Percentiles rank a stretch among this genome's conserved stretches.
Conservation (phyloP, 2,888 invertebrate species). For the Calameuta filiformis region DNA sequence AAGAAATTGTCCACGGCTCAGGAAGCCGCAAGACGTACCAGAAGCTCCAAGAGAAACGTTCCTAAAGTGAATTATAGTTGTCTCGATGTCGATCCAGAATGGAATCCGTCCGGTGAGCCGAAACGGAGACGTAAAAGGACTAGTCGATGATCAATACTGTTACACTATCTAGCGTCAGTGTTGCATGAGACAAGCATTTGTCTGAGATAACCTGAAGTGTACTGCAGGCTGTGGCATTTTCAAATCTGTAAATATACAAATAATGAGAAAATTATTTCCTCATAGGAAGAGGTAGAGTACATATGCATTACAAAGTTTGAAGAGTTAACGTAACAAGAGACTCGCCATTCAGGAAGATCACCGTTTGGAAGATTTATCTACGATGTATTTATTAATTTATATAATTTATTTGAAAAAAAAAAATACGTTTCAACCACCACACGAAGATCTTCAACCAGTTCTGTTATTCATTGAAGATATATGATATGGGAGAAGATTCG, state of each 20-base stretch:
- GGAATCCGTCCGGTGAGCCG: constrained; percentile 53
- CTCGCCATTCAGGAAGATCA: constrained; percentile 10
- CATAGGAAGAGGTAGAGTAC: constrained; percentile 8
- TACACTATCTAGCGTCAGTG: not conserved
- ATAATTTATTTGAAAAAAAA: not conserved
- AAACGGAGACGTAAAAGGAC: constrained; percentile 55
- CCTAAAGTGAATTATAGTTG: constrained; percentile 60
- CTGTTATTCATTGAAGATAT: not conserved
- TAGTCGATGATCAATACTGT: constrained; percentile 52
- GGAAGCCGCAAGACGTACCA: constrained; percentile 41
- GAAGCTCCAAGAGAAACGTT: constrained; percentile 57
- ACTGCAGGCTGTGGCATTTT: constrained; percentile 40
- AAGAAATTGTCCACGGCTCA: constrained; percentile 26
- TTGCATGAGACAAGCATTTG: not conserved
- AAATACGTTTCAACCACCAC: not conserved
- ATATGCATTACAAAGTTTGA: constrained; percentile 13
- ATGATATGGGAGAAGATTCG: not conserved
- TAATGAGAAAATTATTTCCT: constrained; percentile 3
- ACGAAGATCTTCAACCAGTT: not conserved
- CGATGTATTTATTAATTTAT: constrained; percentile 3
- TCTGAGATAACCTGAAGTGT: constrained; percentile 32
- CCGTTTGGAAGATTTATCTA: constrained; percentile 15
- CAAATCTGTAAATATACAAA: constrained; percentile 6
- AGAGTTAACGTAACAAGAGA: constrained; percentile 10
- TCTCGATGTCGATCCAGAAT: constrained; percentile 56